Conservation (phyloP, 2,113 vertebrate genomes). For the Alectura lathami region DNA sequence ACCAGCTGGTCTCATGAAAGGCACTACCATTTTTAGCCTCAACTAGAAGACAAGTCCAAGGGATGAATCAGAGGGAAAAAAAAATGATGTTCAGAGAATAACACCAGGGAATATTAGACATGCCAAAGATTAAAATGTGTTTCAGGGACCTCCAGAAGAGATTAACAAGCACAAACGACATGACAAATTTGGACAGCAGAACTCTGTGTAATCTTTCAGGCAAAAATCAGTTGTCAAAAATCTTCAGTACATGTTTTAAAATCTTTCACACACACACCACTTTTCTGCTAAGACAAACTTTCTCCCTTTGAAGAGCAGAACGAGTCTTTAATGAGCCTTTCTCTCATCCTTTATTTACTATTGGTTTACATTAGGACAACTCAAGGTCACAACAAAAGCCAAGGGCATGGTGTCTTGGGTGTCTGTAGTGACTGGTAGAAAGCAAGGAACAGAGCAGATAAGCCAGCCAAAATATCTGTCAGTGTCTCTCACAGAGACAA, state of each 20-base stretch:
- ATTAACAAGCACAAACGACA: neutral
- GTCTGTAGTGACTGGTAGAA: neutral
- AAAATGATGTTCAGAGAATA: neutral
- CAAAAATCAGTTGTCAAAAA: conserved; percentile 21
- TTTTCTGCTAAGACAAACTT: conserved; percentile 37
- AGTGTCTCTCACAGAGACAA: neutral
- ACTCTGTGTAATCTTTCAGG: neutral
- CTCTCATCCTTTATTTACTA: neutral
- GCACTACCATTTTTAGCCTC: neutral
- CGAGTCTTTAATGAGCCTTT: neutral
- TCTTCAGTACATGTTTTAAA: neutral
- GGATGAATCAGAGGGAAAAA: neutral
- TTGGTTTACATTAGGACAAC: neutral
- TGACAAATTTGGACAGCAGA: neutral
- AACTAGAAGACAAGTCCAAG: neutral
- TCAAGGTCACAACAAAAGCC: neutral
- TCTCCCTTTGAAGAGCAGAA: neutral
- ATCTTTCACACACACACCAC: neutral
- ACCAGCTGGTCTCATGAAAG: neutral
- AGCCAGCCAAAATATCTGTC: neutral
- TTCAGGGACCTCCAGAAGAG: neutral
- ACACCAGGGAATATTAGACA: neutral
- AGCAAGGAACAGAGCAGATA: neutral
- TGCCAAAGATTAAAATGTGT: neutral
- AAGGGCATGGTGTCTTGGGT: neutral